A percentile compares a stretch with the other conserved stretches of the same genome.
Conservation (phyloP, 2,797 vertebrate genomes). For the Enteromius radiatus region DNA sequence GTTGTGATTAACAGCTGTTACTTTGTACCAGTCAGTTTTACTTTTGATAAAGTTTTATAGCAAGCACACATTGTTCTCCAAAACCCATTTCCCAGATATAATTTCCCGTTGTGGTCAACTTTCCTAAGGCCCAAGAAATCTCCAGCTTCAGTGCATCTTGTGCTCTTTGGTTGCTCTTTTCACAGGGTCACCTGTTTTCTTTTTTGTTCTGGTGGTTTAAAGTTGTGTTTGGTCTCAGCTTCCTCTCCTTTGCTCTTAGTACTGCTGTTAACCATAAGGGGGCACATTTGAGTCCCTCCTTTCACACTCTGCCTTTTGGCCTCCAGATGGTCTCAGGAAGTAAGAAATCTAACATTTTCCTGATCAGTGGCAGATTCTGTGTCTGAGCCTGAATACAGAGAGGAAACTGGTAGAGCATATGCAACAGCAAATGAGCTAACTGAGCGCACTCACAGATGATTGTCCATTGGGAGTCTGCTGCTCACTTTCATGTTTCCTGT, state of each 20-base stretch:
- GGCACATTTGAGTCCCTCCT: background rate
- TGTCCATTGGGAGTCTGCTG: background rate
- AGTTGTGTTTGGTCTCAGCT: background rate
- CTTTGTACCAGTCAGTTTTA: background rate
- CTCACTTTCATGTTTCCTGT: background rate
- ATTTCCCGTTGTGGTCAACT: background rate
- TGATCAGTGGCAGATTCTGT: background rate
- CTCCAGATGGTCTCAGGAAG: background rate
- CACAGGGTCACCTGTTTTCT: background rate
- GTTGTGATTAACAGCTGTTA: background rate
- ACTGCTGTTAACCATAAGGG: background rate
- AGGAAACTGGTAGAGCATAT: slow-evolving; percentile 4
- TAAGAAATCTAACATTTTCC: background rate
- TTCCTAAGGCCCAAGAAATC: background rate
- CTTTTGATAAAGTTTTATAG: background rate
- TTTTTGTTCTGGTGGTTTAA: background rate
- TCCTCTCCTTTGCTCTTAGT: background rate
- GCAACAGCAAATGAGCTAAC: background rate
- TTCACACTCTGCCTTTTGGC: background rate
- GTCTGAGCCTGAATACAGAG: background rate
- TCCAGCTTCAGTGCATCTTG: background rate
- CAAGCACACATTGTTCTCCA: background rate
- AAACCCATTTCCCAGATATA: background rate
- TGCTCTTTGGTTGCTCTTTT: background rate
- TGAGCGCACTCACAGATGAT: background rate